phyloP scores from a whole-genome alignment of 2,888 invertebrate genomes.

The Cantharis rustica region DNA sequence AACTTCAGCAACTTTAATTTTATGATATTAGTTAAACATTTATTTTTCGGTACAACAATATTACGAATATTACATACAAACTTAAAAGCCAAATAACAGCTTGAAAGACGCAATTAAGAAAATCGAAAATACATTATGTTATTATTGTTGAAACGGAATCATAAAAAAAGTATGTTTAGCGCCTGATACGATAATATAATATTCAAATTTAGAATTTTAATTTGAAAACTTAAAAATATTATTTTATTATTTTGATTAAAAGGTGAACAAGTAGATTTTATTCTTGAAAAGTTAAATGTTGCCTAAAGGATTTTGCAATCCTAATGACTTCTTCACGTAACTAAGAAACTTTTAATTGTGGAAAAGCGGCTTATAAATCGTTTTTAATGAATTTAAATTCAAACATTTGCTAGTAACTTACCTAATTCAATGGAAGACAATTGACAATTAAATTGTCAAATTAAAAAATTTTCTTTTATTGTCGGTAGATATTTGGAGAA shows the following conservation, averaged over 20 bases:
- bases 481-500: not conserved
- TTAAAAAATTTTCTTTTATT: not conserved
- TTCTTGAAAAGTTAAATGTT: conserved; percentile 4
- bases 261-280: not conserved
- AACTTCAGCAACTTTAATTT: too few relatives aligned
- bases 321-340: conserved; percentile 10
- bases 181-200: not conserved
- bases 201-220: not conserved
- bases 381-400: conserved; percentile 2
- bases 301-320: conserved; percentile 7
- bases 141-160: too few relatives aligned
- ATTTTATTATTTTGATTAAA: not conserved
- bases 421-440: not conserved
- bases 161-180: too few relatives aligned
- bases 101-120: too few relatives aligned
- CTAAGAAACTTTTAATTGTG: conserved; percentile 10
- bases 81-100: too few relatives aligned
- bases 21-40: too few relatives aligned
- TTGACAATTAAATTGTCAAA: not conserved
- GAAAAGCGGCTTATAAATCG: conserved; percentile 6
- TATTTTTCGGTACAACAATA: too few relatives aligned
- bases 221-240: not conserved
- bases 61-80: too few relatives aligned
- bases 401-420: not conserved
- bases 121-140: too few relatives aligned